A percentile compares a stretch with the other conserved stretches of the same genome.
Conservation (phyloP, 2,888 invertebrate genomes). For the Drosophila putrida region DNA sequence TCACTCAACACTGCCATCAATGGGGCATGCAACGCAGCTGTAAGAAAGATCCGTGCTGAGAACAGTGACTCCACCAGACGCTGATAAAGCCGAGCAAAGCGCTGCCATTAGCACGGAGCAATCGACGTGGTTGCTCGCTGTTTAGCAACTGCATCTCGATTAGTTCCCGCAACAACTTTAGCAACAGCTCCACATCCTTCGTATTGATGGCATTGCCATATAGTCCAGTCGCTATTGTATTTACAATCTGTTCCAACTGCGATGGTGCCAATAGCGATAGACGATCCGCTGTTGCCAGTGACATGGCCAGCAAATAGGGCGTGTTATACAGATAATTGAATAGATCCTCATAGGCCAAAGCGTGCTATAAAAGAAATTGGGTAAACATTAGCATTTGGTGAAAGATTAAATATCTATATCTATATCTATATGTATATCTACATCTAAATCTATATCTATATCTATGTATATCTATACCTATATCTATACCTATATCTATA, state of each 20-base stretch:
- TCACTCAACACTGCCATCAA: slow-evolving; percentile 96
- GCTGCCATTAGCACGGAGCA: slow-evolving; percentile 93
- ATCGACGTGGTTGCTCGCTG: slow-evolving; percentile 90
- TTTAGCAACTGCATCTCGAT: slow-evolving; percentile 90
- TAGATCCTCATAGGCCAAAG: slow-evolving; percentile 89
- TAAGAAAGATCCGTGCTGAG: slow-evolving; percentile 96
- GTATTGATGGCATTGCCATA: slow-evolving; percentile 91
- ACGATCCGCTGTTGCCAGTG: slow-evolving; percentile 89
- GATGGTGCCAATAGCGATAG: slow-evolving; percentile 83
- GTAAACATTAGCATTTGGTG: background rate
- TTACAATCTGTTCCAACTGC: slow-evolving; percentile 83
- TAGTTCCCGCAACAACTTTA: slow-evolving; percentile 89
- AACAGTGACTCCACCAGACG: slow-evolving; percentile 95
- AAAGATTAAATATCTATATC: no score
- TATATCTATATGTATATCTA: no score
- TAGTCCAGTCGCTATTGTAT: slow-evolving; percentile 87
- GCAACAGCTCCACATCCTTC: slow-evolving; percentile 90
- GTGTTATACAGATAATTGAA: slow-evolving; percentile 89
- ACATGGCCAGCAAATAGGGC: slow-evolving; percentile 90
- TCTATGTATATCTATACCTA: no score
- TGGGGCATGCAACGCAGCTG: slow-evolving; percentile 95
- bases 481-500: no score
- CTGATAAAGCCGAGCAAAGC: slow-evolving; percentile 95
- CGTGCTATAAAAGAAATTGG: slow-evolving; percentile 83
- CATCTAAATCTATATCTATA: no score